These are phyloP conservation scores for Agrochola lychnidis DNA, from an alignment of 2,888 invertebrate species.

Conservation along the genomic window DNA sequence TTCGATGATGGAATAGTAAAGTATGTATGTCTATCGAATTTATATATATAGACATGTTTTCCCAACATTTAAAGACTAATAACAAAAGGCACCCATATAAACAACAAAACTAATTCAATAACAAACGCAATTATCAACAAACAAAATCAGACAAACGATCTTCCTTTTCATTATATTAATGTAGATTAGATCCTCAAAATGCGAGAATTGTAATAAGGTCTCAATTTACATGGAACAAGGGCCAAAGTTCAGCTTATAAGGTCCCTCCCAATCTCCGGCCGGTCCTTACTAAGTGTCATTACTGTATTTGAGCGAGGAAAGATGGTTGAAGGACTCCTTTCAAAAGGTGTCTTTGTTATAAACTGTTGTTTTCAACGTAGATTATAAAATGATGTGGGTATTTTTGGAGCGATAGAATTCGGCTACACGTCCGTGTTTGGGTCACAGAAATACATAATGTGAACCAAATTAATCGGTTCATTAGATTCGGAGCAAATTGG, in stretches of 20 bases:
- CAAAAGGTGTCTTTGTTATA: constrained; percentile 53
- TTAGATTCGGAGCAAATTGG: too few relatives aligned
- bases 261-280: constrained; percentile 70
- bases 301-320: constrained; percentile 66
- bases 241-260: constrained; percentile 65
- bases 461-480: too few relatives aligned
- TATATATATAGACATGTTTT: neutral
- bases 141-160: constrained; percentile 51
- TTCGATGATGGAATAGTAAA: neutral
- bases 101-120: constrained; percentile 47
- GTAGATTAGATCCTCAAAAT: constrained; percentile 62
- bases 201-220: constrained; percentile 62
- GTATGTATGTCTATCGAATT: neutral
- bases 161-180: constrained; percentile 64
- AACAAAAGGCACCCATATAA: constrained; percentile 16
- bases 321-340: constrained; percentile 49
- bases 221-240: constrained; percentile 69
- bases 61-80: neutral
- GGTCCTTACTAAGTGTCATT: constrained; percentile 70
- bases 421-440: too few relatives aligned
- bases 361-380: constrained; percentile 59
- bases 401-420: neutral
- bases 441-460: too few relatives aligned
- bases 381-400: constrained; percentile 23
- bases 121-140: constrained; percentile 40